phyloP scores from a whole-genome alignment of 2,797 vertebrate genomes.

The Kryptopterus vitreolus region DNA sequence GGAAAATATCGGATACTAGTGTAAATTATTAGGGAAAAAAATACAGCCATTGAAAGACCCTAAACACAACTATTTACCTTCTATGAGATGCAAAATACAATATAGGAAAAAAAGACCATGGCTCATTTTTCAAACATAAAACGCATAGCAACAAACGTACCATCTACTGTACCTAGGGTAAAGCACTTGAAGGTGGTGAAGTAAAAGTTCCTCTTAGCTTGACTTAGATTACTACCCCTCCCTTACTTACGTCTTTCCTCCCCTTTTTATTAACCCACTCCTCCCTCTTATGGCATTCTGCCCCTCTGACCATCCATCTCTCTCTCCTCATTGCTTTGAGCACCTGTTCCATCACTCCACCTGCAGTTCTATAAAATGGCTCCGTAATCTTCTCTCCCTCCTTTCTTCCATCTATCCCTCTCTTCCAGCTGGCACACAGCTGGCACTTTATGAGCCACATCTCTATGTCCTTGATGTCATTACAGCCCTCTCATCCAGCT shows the following conservation, averaged over 20 bases:
- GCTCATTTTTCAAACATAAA: background rate
- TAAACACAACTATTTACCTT: background rate
- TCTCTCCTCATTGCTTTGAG: conserved; percentile 39
- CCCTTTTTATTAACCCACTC: conserved; percentile 62
- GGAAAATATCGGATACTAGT: background rate
- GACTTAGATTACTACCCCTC: conserved; percentile 21
- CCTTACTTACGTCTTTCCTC: conserved; percentile 56
- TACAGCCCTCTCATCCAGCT: conserved; percentile 39
- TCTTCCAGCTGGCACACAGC: conserved; percentile 44
- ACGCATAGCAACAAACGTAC: background rate
- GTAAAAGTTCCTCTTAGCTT: conserved; percentile 24
- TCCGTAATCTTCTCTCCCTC: conserved; percentile 32
- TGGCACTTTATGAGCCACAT: conserved; percentile 44
- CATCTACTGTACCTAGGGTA: conserved; percentile 11
- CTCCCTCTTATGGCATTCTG: conserved; percentile 62
- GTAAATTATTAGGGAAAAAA: background rate
- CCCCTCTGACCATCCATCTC: conserved; percentile 53
- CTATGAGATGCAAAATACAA: background rate
- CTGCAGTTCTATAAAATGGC: conserved; percentile 58
- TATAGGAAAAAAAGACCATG: background rate
- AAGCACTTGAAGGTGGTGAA: conserved; percentile 17
- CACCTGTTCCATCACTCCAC: conserved; percentile 68
- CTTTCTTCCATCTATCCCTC: conserved; percentile 29
- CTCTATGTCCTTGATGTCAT: conserved; percentile 44
- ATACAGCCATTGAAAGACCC: background rate